Evolutionary conservation across 2,797 vertebrate species (phyloP), one percentile per base, ranked within the genome.

Genomic region (Miichthys miiuy): DNA sequence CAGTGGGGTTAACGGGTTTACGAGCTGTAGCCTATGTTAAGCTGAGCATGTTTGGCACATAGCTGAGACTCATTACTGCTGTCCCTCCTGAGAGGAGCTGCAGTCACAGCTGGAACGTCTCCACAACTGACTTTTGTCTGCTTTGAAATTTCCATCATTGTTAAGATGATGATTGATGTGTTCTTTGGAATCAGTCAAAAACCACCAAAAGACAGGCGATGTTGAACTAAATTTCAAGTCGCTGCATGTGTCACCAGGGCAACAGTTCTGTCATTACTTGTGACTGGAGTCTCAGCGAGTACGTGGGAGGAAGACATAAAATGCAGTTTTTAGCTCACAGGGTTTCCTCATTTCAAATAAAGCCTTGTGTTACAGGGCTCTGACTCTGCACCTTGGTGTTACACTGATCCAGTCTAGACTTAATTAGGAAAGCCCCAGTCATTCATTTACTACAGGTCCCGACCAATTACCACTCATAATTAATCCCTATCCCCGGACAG

Each of bases 11-110:
- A 87, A 75, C 70, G 72, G 75, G 75, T 81, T 88, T 68, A 76
- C 65, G 63, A 80, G 76, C 80, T 85, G 76, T 27, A 61, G 64
- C 20, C 52, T 77, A 68, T 77, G 76, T 74, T 52, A 56, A 67
- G 61, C 75, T 73, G 41, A 83, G 74, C 80, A 87, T 66, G 77
- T 80, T 77, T 80, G 73, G 56, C 81, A 83, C 75, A 75, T 61
- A 65, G 67, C 78, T 72, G 72, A 72, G 42, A 61, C 62, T 84
- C 69, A 75, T 82, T 77, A 72, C 34, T 56, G 9, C 57, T 9
- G 42, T 79, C 52, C 42, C 72, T 58, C 67, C 69, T 52, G 65
- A 66, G 72, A 63, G 21, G 25, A 54, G 18, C 44, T 17, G 48
- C 54, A 61, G 30, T 16, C 52, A 47, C 38, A 30, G 8, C n/a